Base-by-base conservation (phyloP, 2,113 vertebrate species). In the Xyliphius kryptos region DNA sequence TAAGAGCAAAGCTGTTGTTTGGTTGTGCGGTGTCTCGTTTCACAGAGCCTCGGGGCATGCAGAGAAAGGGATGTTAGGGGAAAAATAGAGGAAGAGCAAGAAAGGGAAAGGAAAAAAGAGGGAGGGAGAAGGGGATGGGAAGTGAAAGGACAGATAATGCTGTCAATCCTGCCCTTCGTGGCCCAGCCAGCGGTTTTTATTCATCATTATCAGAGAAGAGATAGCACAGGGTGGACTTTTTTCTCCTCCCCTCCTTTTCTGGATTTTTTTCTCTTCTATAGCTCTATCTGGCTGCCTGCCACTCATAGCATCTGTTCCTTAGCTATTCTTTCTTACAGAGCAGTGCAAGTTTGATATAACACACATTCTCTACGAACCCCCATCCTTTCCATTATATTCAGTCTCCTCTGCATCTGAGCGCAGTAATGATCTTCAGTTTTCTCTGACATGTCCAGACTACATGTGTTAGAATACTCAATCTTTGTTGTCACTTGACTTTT, bases 1-100 rank as follows among this genome's bases (percentile, higher is more conserved):
- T 81, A 81, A 81, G 82, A 84, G 82, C 78, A 81, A 85, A 85
- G 84, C 87, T 84, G 83, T 85, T 86, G 85, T 89, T 86, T 84
- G 82, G 73, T 68, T 73, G 73, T 48, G 13, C 19, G 22, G 85
- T 84, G 81, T 87, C 82, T 86, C 78, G 71, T 87, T 87, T 87
- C 84, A 83, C 74, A 61, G 80, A 72, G 86, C 86, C 84, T 66
- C 77, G 2, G 80, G 86, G 83, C 82, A 83, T 73, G 76, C 72
- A 73, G 77, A 77, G 73, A 69, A 68, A 63, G 63, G 71, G 67
- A 57, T 68, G 72, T 71, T 63, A 50, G 63, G 62, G 41, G 52
- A n/a, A 56, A 71, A 60, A 47, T 47, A 59, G 69, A 59, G 54
- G 53, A 43, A 66, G 58, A 68, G 49, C 58, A 65, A 65, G 75